Base-by-base conservation (phyloP, 2,888 invertebrate species). In the Ganaspis brasiliensis region DNA sequence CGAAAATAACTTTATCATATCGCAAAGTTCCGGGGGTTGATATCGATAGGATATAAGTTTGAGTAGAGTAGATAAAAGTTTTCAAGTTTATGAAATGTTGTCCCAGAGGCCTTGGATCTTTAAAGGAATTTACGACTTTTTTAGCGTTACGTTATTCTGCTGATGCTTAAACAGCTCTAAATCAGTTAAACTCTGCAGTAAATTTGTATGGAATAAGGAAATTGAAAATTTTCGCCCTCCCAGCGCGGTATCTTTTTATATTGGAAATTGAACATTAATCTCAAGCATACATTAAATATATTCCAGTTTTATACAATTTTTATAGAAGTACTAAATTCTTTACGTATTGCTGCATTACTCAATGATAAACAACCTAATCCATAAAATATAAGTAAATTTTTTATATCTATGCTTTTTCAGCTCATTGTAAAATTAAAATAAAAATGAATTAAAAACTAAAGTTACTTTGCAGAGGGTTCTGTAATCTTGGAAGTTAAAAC, bases 51-150 rank as follows among this genome's bases (percentile, higher is more conserved):
- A 67, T 67, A 67, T 67, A 45, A 45, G 40, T 67, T 67, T 67
- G 26, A 67, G 67, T 45, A 45, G 24, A 67, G 45, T 24, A 45
- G 67, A 67, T 49, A 67, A 49, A 45, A 67, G 67, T 67, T 67
- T 45, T 45, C 24, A n/a, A 67, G 67, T 67, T 67, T 67, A 67
- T 67, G 67, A 14, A 26, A 67, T 67, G 45, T 67, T 67, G 45
- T 24, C 45, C 45, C n/a, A 67, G 45, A 45, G 67, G 45, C 67
- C 67, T 67, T 1, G 10, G 45, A 67, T 67, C 67, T 67, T 67
- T 45, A 49, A 67, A 26, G 40, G 45, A n/a, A 67, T 67, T 67
- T 67, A 67, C 45, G 67, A 26, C 26, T 26, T 26, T 67, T 67
- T 49, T 40, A 26, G 67, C 45, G 21, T 26, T 40, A 45, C 45